A percentile compares a stretch with the other conserved stretches of the same genome.
Conservation (phyloP, 2,888 invertebrate species). For the Sesia apiformis region DNA sequence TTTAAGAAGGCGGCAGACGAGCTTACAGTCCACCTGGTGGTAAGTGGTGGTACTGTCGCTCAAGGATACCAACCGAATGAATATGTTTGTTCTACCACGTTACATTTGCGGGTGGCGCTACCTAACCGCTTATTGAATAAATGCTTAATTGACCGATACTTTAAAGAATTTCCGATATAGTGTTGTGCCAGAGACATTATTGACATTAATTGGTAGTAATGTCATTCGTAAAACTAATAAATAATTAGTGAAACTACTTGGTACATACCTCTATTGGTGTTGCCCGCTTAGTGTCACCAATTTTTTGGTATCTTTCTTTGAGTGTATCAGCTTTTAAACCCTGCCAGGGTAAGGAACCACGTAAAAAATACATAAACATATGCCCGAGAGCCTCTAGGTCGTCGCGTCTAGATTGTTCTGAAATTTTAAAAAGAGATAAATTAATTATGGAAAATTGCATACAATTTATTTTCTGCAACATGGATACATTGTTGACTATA, state of each 20-base stretch:
- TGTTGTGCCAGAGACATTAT: neutral
- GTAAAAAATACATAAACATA: conserved; percentile 99
- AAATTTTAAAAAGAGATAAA: conserved; percentile 15
- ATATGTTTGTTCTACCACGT: no score
- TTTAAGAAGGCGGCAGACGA: no score
- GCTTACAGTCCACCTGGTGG: no score
- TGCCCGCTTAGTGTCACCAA: conserved; percentile 99
- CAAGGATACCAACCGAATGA: no score
- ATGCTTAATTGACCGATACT: neutral
- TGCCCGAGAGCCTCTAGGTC: conserved; percentile 99
- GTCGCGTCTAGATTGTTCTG: conserved; percentile 99
- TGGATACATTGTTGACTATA: no score
- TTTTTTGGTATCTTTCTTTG: conserved; percentile 99
- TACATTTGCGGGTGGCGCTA: no score
- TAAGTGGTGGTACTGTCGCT: no score
- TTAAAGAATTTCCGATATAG: neutral
- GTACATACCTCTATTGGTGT: conserved; percentile 93
- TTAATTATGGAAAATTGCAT: neutral
- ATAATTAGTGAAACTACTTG: no score
- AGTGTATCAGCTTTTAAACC: conserved; percentile 99
- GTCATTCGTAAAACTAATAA: neutral
- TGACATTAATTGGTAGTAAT: neutral
- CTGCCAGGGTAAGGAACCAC: conserved; percentile 99
- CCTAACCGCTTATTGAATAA: neutral
- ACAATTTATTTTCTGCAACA: no score